Evolutionary conservation across 2,888 invertebrate genomes (phyloP), one percentile per base, ranked within the genome.

Genomic region (Ellobium chinense): DNA sequence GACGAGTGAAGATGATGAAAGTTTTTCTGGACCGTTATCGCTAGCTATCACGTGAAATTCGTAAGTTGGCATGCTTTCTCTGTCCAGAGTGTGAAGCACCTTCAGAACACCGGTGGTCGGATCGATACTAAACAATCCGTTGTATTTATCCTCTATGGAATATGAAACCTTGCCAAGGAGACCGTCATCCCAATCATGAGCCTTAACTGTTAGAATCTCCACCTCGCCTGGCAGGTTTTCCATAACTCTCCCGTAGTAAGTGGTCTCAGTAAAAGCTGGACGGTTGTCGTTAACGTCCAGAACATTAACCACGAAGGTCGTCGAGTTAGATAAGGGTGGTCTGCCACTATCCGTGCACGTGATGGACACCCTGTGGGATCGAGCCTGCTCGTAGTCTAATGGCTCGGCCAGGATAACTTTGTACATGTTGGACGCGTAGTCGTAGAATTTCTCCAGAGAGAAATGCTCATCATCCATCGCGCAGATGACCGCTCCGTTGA

Each of bases 41-140:
- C 96, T 96, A 0, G 98, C 98, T 12, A 97, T 96, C 0, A 99
- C 96, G 56, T 97, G 95, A 93, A 99, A 98, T 93, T 97, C 70
- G 74, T 72, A 83, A 0, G 97, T 96, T 87, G 97, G 96, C 89
- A 97, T 96, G 72, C 96, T 94, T 92, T 99, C 99, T 1, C 95
- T 91, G 93, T 99, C 98, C 74, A 99, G 94, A 82, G 96, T 95
- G 0, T 97, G 95, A 60, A 96, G 96, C 0, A 98, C 98, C 0
- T 96, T 96, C 0, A 99, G 96, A 9, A 96, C 95, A 0, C 99
- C 99, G 0, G 96, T 95, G 76, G 96, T 94, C 0, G 96, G 94
- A 91, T 98, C 97, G 74, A 99, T 96, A 7, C 96, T 95, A 91
- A 99, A 98, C 94, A 96, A 94, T 89, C 96, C 96, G 95, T 96